These are phyloP conservation scores for Thinocorus orbignyianus DNA, from an alignment of 2,113 vertebrate genomes.

Conservation along the genomic window DNA sequence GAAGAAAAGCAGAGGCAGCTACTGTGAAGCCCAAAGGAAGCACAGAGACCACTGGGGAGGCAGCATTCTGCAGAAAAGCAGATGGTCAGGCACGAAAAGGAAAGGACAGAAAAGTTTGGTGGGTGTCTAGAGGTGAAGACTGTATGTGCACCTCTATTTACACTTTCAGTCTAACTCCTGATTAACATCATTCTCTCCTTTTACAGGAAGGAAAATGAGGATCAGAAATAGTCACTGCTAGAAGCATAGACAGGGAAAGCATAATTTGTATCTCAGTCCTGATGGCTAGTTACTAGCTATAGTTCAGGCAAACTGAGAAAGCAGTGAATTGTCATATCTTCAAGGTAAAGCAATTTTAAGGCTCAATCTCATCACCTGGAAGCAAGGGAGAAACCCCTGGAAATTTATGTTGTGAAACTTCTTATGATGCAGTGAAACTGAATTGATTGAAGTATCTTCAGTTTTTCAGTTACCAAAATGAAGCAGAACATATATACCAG, in stretches of 20 bases:
- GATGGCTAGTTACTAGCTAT: neutral
- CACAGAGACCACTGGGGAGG: neutral
- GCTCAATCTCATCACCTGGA: neutral
- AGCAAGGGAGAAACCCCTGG: neutral
- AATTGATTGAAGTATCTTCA: neutral
- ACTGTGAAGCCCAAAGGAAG: neutral
- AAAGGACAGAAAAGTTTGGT: neutral
- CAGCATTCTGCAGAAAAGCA: constrained; percentile 1
- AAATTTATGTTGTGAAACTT: neutral
- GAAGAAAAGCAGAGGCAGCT: neutral
- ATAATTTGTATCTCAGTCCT: neutral
- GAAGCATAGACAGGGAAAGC: neutral
- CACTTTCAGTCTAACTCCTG: neutral
- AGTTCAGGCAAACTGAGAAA: neutral
- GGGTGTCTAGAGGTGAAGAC: neutral
- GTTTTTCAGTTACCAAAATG: neutral
- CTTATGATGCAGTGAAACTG: neutral
- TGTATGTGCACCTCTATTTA: neutral
- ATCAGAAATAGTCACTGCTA: neutral
- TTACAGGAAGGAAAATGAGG: neutral
- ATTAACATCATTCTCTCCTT: neutral
- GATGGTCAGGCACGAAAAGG: neutral
- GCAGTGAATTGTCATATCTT: neutral
- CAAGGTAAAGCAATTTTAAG: constrained; percentile 28
- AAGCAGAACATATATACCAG: neutral